These are phyloP conservation scores for Temnothorax rugatulus DNA, from an alignment of 2,888 invertebrate genomes.

Conservation along the genomic window DNA sequence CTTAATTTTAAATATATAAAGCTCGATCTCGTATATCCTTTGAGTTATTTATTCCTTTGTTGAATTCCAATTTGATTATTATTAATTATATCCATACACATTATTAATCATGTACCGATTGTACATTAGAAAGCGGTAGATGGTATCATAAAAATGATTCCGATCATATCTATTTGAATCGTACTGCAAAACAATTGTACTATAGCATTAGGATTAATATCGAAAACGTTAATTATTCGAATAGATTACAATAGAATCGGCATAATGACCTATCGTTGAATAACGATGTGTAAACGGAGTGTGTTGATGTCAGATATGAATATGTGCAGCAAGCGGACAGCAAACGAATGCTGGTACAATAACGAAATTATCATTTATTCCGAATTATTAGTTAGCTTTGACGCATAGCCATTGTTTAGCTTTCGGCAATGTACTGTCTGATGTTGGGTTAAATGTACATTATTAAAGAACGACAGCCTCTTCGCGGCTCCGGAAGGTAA, in stretches of 20 bases:
- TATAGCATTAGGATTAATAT: constrained; percentile 41
- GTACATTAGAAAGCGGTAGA: neutral
- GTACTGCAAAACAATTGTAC: constrained; percentile 36
- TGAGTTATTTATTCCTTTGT: neutral
- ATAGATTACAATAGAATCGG: constrained; percentile 37
- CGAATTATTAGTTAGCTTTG: constrained; percentile 11
- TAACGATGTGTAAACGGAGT: constrained; percentile 30
- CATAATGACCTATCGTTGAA: constrained; percentile 32
- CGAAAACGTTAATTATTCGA: constrained; percentile 39
- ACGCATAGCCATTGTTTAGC: constrained; percentile 15
- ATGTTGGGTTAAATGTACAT: constrained; percentile 65
- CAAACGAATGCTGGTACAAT: constrained; percentile 4
- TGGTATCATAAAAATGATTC: constrained; percentile 34
- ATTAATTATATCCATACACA: neutral
- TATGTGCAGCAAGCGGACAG: neutral
- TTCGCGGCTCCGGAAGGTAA: constrained; percentile 39
- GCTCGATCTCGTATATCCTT: neutral
- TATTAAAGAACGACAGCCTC: constrained; percentile 66
- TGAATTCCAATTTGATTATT: constrained; percentile 7
- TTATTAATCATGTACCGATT: constrained; percentile 2
- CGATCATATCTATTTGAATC: neutral
- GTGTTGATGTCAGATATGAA: neutral
- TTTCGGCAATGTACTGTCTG: constrained; percentile 16
- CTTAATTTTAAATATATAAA: neutral
- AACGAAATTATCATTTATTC: constrained; percentile 29